Conservation (phyloP, 2,888 invertebrate genomes). For the Mactromeris polynyma region DNA sequence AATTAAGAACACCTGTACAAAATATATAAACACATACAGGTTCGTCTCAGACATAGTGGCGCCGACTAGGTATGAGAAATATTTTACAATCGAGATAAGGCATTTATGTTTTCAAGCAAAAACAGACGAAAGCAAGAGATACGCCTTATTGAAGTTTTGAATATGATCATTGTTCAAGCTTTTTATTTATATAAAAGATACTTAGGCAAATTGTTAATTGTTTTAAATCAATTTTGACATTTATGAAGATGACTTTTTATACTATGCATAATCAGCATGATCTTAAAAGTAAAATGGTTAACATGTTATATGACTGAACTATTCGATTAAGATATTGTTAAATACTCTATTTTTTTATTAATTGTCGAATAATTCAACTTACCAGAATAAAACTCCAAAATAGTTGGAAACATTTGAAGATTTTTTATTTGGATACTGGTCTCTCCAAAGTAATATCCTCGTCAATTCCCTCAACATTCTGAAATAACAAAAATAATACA, state of each 20-base stretch:
- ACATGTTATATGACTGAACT: neutral
- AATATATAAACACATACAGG: slow-evolving; percentile 49
- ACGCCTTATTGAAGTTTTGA: slow-evolving; percentile 24
- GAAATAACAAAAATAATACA: slow-evolving; percentile 25
- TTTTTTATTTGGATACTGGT: slow-evolving; percentile 65
- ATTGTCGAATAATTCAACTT: slow-evolving; percentile 18
- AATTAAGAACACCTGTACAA: slow-evolving; percentile 56
- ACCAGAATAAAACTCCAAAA: slow-evolving; percentile 57
- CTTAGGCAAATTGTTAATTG: neutral
- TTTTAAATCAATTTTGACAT: neutral
- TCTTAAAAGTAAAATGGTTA: neutral
- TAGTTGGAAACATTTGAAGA: neutral
- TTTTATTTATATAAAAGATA: neutral
- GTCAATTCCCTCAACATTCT: slow-evolving; percentile 41
- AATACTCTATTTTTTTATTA: neutral
- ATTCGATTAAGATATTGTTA: neutral
- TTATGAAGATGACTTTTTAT: neutral
- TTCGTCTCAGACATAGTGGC: slow-evolving; percentile 52
- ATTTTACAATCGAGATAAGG: slow-evolving; percentile 48
- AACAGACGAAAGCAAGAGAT: slow-evolving; percentile 6
- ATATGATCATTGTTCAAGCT: slow-evolving; percentile 5
- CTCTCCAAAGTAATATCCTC: slow-evolving; percentile 55
- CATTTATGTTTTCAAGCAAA: slow-evolving; percentile 25
- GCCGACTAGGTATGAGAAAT: slow-evolving; percentile 47
- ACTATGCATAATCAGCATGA: neutral